Conservation (phyloP, 2,797 vertebrate species). For the Coregonus suidteri region DNA sequence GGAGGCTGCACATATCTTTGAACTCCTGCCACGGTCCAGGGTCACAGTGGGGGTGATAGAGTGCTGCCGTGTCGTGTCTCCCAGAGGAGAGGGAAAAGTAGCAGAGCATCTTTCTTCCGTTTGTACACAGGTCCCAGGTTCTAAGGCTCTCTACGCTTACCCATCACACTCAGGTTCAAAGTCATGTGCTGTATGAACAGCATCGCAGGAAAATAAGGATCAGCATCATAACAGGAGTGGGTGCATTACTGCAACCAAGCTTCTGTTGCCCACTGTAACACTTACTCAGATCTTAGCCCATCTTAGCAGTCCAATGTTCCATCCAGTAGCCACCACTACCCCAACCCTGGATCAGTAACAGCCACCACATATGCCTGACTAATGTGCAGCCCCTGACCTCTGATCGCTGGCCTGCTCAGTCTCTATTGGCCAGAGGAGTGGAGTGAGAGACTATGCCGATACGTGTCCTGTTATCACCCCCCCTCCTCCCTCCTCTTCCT, state of each 20-base stretch:
- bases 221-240: background rate
- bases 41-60: conserved; percentile 32
- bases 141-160: conserved; percentile 19
- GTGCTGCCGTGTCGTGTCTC: conserved; percentile 26
- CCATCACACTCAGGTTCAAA: background rate
- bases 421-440: background rate
- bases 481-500: background rate
- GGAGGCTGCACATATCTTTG: conserved; percentile 61
- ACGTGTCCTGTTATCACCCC: conserved; percentile 33
- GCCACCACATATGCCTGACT: background rate
- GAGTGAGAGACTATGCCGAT: conserved; percentile 4
- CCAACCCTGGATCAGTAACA: background rate
- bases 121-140: conserved; percentile 11
- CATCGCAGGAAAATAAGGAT: background rate
- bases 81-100: conserved; percentile 44
- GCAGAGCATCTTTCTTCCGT: conserved; percentile 51
- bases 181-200: background rate
- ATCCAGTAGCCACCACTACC: background rate
- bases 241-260: background rate
- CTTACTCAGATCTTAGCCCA: background rate
- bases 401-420: conserved; percentile 11
- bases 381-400: conserved; percentile 7
- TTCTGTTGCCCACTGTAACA: background rate
- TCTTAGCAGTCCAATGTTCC: background rate
- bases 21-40: conserved; percentile 62